Evolutionary conservation across 2,888 invertebrate genomes (phyloP), one percentile per base, ranked within the genome.

Genomic region (Rambutsinella grinnellia): DNA sequence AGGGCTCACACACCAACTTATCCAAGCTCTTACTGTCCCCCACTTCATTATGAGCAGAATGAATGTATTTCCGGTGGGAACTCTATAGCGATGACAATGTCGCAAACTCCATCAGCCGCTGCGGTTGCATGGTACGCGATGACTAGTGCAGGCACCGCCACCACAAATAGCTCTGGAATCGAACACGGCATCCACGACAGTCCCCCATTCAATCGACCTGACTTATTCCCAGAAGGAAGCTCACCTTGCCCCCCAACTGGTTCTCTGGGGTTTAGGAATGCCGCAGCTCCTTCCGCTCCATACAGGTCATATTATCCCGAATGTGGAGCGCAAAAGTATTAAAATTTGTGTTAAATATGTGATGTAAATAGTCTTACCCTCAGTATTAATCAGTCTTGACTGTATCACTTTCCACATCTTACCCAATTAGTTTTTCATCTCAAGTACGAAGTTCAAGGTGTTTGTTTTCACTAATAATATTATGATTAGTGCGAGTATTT

Each of bases 291-390:
- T n/a, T n/a, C n/a, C n/a, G n/a, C n/a, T n/a, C n/a, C n/a, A n/a
- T 82, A 81, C 63, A 78, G 82, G 69, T 76, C 80, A 3, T 82
- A 82, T 61, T 82, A 82, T 65, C 65, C 81, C 56, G 82, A 82
- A 61, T 82, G 82, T 68, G 67, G 79, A 54, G 68, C 82, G 24
- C 82, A 79, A 62, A 82, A 82, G 53, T 82, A 82, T 66, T 82
- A 65, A 74, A n/a, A n/a, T n/a, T n/a, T 28, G 46, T 23, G 44
- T 28, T 10, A 44, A 2, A 46, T 26, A 46, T 58, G 66, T 53
- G 67, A 67, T 74, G 65, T 65, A 57, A 36, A 62, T 58, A 61
- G n/a, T n/a, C n/a, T n/a, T n/a, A n/a, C n/a, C n/a, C n/a, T n/a
- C n/a, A n/a, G n/a, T n/a, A n/a, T n/a, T n/a, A n/a, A n/a, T n/a